Evolutionary conservation across 2,888 invertebrate genomes (phyloP).

Genomic region (Parnassius mnemosyne): DNA sequence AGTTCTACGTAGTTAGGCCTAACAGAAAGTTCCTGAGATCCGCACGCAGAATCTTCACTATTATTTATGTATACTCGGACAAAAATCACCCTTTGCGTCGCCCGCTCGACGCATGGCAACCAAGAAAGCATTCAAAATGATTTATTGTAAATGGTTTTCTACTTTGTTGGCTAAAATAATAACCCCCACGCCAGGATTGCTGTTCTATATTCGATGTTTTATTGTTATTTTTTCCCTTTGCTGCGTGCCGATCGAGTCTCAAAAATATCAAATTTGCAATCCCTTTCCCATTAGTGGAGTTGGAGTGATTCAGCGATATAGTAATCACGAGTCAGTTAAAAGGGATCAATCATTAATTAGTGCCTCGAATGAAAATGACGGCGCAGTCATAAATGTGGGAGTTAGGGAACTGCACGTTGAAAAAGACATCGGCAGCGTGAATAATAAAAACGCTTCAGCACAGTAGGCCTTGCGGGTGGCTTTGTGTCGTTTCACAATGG

Average conservation of each 20-base stretch:
- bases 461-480: slow-evolving; percentile 73
- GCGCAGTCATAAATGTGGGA: slow-evolving; percentile 43
- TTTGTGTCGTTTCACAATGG: slow-evolving; percentile 68
- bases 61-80: slow-evolving; percentile 79
- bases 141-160: slow-evolving; percentile 81
- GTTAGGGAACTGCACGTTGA: slow-evolving; percentile 50
- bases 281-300: slow-evolving; percentile 50
- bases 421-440: slow-evolving; percentile 67
- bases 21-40: slow-evolving; percentile 71
- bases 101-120: slow-evolving; percentile 75
- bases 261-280: slow-evolving; percentile 62
- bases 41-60: slow-evolving; percentile 71
- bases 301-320: slow-evolving; percentile 51
- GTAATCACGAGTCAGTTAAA: slow-evolving; percentile 43
- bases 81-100: slow-evolving; percentile 80
- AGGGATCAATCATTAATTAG: slow-evolving; percentile 40
- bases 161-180: slow-evolving; percentile 81
- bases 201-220: slow-evolving; percentile 76
- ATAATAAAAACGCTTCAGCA: slow-evolving; percentile 70
- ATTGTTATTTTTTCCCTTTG: slow-evolving; percentile 64
- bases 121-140: slow-evolving; percentile 79
- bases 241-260: slow-evolving; percentile 51
- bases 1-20: slow-evolving; percentile 40
- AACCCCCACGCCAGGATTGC: slow-evolving; percentile 65
- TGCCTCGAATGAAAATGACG: slow-evolving; percentile 36